Evolutionary conservation across 1,140 invertebrate genomes (phyloP).

Genomic region (Lethrus apterus): DNA sequence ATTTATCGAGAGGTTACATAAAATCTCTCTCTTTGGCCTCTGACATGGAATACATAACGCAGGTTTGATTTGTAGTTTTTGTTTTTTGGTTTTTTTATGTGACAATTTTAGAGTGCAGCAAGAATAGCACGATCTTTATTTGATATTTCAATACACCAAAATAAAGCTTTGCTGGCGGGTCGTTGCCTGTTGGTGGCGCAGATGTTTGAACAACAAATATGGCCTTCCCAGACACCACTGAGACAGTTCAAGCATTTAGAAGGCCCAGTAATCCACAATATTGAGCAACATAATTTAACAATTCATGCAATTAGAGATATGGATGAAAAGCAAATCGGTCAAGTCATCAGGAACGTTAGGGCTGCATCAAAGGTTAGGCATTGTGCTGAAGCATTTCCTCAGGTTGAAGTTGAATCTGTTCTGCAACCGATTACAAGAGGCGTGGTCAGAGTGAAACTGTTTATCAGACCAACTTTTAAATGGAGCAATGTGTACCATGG

Average conservation of each 20-base stretch:
- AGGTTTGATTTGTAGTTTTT: slow-evolving; percentile 48
- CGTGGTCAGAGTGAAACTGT: slow-evolving; percentile 80
- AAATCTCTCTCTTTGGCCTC: slow-evolving; percentile 87
- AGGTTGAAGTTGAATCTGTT: slow-evolving; percentile 70
- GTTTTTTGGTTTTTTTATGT: no score
- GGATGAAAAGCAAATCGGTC: slow-evolving; percentile 76
- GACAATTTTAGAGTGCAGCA: slow-evolving; percentile 72
- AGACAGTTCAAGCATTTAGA: slow-evolving; percentile 78
- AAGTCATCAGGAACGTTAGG: slow-evolving; percentile 68
- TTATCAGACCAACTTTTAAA: slow-evolving; percentile 75
- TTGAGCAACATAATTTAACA: slow-evolving; percentile 68
- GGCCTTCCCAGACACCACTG: slow-evolving; percentile 81
- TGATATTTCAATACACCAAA: slow-evolving; percentile 84
- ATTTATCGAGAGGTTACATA: slow-evolving; percentile 70
- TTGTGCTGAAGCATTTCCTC: slow-evolving; percentile 78
- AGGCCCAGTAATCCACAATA: slow-evolving; percentile 60
- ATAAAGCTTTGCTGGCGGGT: slow-evolving; percentile 82
- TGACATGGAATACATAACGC: slow-evolving; percentile 87
- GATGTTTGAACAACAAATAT: slow-evolving; percentile 84
- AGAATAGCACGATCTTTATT: slow-evolving; percentile 89
- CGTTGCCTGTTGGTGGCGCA: slow-evolving; percentile 76
- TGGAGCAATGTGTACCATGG: slow-evolving; percentile 91
- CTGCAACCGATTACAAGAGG: slow-evolving; percentile 94
- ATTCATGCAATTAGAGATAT: slow-evolving; percentile 78
- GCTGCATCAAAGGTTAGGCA: slow-evolving; percentile 72